These are phyloP conservation scores for Hydractinia echinata DNA, from an alignment of 30 jellyfish, hydroid and myxozoan genomes.

Conservation along the genomic window DNA sequence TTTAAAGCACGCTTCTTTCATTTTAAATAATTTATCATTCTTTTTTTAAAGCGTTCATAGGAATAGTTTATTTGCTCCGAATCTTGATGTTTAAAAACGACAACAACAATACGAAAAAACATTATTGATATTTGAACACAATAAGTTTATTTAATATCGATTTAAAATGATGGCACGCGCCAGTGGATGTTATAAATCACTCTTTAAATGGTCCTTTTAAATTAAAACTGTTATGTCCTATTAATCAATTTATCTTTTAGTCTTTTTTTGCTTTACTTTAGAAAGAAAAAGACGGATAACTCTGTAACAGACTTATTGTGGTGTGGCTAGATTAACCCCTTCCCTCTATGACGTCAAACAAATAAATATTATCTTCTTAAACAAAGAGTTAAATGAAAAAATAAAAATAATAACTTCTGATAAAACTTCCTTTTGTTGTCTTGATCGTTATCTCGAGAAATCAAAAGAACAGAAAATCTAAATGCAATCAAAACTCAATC, in stretches of 20 bases:
- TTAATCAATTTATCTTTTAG: too few species aligned
- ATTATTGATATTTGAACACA: background rate
- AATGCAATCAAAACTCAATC: too few species aligned
- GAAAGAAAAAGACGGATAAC: conserved; percentile 18
- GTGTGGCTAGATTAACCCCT: conserved; percentile 1
- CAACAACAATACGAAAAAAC: background rate
- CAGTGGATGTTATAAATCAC: background rate
- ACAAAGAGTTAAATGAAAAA: background rate
- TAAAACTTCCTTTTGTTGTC: background rate
- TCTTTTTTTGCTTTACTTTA: background rate
- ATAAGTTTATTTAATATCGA: conserved; percentile 1
- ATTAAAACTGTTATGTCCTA: too few species aligned
- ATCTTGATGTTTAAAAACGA: too few species aligned
- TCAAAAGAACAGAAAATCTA: too few species aligned
- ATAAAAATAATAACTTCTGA: background rate
- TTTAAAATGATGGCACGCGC: conserved; percentile 15
- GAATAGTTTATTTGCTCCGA: too few species aligned
- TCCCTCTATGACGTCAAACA: conserved; percentile 16
- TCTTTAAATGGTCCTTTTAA: background rate
- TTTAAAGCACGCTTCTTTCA: too few species aligned
- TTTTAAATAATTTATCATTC: too few species aligned
- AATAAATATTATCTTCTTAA: background rate
- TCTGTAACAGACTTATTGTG: conserved; percentile 12
- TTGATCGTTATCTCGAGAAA: too few species aligned
- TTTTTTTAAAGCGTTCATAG: too few species aligned